Conservation (phyloP, 2,113 vertebrate genomes). For the Phyllostomus discolor region DNA sequence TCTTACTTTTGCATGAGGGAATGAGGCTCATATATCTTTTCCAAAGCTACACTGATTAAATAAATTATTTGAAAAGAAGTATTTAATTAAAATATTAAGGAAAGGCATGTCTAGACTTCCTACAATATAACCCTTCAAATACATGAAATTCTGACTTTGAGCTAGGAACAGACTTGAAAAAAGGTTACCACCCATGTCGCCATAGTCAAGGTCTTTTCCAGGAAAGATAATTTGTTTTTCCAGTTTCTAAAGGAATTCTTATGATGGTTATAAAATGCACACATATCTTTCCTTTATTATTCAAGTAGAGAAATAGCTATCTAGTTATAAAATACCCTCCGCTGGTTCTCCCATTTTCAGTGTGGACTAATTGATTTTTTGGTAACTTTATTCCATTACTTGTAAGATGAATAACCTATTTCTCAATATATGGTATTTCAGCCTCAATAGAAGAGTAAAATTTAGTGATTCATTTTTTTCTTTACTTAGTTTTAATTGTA, state of each 20-base stretch:
- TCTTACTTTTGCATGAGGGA: neutral
- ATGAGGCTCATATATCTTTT: neutral
- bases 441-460: neutral
- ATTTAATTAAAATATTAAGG: neutral
- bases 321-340: neutral
- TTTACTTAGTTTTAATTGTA: neutral
- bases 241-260: neutral
- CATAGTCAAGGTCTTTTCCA: neutral
- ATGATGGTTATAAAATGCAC: neutral
- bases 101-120: neutral
- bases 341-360: neutral
- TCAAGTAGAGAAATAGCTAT: neutral
- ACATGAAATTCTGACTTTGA: neutral
- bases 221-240: neutral
- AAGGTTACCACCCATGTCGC: neutral
- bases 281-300: neutral
- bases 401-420: neutral
- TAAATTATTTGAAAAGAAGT: neutral
- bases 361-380: neutral
- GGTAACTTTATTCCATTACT: neutral
- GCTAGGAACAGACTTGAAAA: neutral
- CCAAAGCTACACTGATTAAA: neutral
- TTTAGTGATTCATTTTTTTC: neutral
- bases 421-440: neutral
- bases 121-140: neutral